Evolutionary conservation across 2,113 vertebrate genomes (phyloP), one percentile per base, ranked within the genome.

Genomic region (Perognathus longimembris): DNA sequence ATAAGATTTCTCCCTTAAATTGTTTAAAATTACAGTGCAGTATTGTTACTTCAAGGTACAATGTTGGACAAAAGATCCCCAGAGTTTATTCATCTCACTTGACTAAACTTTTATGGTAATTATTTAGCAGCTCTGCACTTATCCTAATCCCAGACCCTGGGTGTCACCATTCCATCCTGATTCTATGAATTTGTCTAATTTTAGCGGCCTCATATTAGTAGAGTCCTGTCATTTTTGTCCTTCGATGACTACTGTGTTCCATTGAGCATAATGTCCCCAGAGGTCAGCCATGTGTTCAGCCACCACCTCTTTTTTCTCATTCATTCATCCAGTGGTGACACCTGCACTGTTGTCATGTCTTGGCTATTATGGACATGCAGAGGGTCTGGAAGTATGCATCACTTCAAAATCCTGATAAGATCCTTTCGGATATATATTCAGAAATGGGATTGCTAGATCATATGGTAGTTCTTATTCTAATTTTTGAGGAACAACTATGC

Each of bases 1-100:
- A 0, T 20, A 18, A 34, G 54, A n/a, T 34, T 21, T 4, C 3
- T 11, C 38, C 63, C 61, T 34, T n/a, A 32, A 6, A 7, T 24
- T 70, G 26, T 38, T 45, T 18, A 14, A 64, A 7, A 7, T 28
- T 34, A 2, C 1, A 4, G n/a, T 1, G 4, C 18, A 0, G 12
- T 17, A 34, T n/a, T 3, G 4, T 3, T 9, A 28, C 32, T 3
- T 32, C 21, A 1, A n/a, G 38, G 50, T 20, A 2, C 40, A 6
- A 0, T 9, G 38, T 7, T 7, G 5, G 5, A 54, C 4, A 10
- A 24, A 34, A 30, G 50, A 54, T 54, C 14, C 36, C 24, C 18
- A 12, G 34, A 67, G 30, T 14, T 61, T 8, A 11, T 14, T 30
- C 32, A 15, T 45, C 42, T 26, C 6, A 0, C 61, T 11, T 10